Conservation (phyloP, 1,140 invertebrate genomes). For the Mizuhopecten yessoensis region DNA sequence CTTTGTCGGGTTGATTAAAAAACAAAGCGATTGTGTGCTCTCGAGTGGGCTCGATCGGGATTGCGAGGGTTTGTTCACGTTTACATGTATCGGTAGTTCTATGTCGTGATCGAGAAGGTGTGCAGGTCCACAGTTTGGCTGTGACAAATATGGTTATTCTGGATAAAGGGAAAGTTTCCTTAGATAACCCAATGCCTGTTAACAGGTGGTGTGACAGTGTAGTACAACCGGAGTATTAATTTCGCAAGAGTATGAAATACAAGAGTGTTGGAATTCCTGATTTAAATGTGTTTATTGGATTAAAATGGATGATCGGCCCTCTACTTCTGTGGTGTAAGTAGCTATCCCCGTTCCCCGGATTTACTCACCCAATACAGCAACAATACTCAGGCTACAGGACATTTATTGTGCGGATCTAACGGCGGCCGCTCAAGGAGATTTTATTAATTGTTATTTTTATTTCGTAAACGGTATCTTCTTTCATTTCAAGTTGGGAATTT, state of each 20-base stretch:
- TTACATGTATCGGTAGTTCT: background rate
- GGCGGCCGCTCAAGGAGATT: background rate
- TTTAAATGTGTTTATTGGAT: conserved; percentile 13
- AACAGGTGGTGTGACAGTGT: background rate
- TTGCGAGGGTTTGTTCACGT: background rate
- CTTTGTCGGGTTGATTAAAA: conserved; percentile 26
- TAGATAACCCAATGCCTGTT: background rate
- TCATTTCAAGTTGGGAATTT: background rate
- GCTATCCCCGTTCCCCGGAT: too few species aligned
- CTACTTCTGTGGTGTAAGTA: background rate
- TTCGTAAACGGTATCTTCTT: background rate
- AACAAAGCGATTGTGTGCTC: background rate
- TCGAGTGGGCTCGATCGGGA: background rate
- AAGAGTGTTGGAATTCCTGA: conserved; percentile 25
- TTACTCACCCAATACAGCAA: too few species aligned
- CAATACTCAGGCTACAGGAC: too few species aligned
- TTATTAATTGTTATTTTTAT: background rate
- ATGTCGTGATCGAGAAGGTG: background rate
- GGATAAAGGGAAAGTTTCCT: background rate
- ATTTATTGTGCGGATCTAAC: background rate
- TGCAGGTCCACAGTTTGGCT: background rate
- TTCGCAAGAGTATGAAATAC: conserved; percentile 24
- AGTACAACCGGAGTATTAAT: background rate
- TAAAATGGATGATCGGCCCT: background rate
- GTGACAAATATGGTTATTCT: conserved; percentile 26